Evolutionary conservation across 2,888 invertebrate genomes (phyloP), one percentile per base, ranked within the genome.

Genomic region (Quadriops clusia): DNA sequence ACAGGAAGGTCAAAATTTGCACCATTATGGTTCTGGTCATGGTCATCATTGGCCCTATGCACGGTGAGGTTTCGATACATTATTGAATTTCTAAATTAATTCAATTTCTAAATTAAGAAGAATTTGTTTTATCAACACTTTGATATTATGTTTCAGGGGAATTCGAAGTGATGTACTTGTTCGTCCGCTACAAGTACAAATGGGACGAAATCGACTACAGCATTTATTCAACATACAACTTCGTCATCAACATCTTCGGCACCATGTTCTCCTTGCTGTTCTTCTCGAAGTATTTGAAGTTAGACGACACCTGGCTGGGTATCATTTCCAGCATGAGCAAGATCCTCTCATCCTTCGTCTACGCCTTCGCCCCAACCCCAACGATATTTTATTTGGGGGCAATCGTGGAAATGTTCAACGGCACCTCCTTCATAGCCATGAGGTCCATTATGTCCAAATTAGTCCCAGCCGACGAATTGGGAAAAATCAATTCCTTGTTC

Each of bases 181-280:
- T 83, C 52, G 79, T 80, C 13, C 69, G 84, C 32, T 81, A 74
- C 53, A 71, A 79, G 28, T 85, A 83, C 60, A 78, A 81, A 49
- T 84, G 84, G 84, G 74, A 81, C 48, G 83, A 83, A 60, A 78
- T 82, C 27, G 78, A 81, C 54, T 84, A 75, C 60, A 82, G 83
- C 49, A 69, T 83, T 59, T 84, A 78, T 52, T 79, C 80, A 14
- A 82, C 82, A 8, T 82, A 80, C 51, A 72, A 76, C 34, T 78
- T 82, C 74, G 68, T 80, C 45, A 78, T 77, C 36, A 79, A 79
- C 48, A 67, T 81, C 51, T 63, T 78, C 36, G 83, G 83, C 33
- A 82, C 82, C 4, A 60, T 80, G 41, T 74, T 83, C 48, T 79
- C 83, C 1, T 77, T 85, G 22, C 77, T 81, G 13, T 65, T 84